phyloP scores from a whole-genome alignment of 2,113 vertebrate genomes.

The Paramormyrops kingsleyae region DNA sequence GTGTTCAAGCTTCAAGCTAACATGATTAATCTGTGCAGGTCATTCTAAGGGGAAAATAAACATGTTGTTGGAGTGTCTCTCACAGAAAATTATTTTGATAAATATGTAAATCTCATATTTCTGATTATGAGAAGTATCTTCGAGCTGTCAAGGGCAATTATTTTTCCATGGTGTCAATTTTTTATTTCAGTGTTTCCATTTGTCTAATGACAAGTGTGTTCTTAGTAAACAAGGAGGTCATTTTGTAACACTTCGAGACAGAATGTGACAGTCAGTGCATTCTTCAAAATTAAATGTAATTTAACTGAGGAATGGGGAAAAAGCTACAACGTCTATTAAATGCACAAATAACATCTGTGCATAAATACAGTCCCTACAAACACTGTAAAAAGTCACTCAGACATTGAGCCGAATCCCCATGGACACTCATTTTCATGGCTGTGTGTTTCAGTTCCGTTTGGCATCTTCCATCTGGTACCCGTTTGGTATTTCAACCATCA shows the following conservation, averaged over 20 bases:
- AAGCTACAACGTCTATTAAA: background rate
- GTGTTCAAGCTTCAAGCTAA: background rate
- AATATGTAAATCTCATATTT: background rate
- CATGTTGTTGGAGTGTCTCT: background rate
- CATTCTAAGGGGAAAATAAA: background rate
- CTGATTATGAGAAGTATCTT: background rate
- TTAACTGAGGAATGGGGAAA: background rate
- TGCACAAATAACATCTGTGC: background rate
- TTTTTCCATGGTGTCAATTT: background rate
- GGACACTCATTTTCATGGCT: background rate
- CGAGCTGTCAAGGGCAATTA: background rate
- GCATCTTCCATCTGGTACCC: background rate
- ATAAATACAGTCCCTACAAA: background rate
- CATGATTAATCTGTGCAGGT: background rate
- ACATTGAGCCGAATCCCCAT: background rate
- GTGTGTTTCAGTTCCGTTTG: background rate
- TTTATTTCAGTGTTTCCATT: background rate
- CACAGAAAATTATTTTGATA: background rate
- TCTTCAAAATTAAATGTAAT: background rate
- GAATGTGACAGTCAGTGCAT: background rate
- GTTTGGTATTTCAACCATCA: background rate
- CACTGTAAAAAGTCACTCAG: background rate
- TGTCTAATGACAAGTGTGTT: background rate
- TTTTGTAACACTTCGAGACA: background rate
- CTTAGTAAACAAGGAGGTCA: background rate